These are phyloP conservation scores for Argentina silus DNA, from an alignment of 2,797 vertebrate species.

Conservation along the genomic window DNA sequence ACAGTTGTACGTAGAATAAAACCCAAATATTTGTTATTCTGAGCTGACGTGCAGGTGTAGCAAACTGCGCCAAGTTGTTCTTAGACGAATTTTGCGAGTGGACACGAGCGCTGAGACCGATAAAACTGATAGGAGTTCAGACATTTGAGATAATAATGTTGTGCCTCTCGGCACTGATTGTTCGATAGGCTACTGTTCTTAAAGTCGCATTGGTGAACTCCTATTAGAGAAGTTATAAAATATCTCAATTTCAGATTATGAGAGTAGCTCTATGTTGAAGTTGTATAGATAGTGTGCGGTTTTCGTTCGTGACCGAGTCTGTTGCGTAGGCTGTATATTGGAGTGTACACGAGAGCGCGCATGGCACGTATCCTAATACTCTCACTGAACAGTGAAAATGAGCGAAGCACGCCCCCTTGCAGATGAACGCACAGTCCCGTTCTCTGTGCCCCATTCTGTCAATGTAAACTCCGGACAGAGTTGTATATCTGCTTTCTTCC, in stretches of 20 bases:
- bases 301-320: too few relatives aligned
- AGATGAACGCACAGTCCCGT: slow-evolving; percentile 34
- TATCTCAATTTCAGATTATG: too few relatives aligned
- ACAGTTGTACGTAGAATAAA: not conserved
- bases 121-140: not conserved
- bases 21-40: not conserved
- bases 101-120: not conserved
- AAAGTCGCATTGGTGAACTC: too few relatives aligned
- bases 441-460: not conserved
- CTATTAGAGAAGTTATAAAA: too few relatives aligned
- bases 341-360: not conserved
- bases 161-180: too few relatives aligned
- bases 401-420: slow-evolving; percentile 55
- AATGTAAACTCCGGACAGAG: not conserved
- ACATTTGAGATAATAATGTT: too few relatives aligned
- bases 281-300: too few relatives aligned
- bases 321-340: not conserved
- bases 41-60: not conserved
- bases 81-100: not conserved
- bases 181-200: too few relatives aligned
- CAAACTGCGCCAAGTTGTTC: not conserved
- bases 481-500: not conserved
- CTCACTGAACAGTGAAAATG: not conserved
- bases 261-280: too few relatives aligned
- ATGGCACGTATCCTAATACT: not conserved